These are phyloP conservation scores for Nesidiocoris tenuis DNA, from an alignment of 2,888 invertebrate genomes.

Conservation along the genomic window DNA sequence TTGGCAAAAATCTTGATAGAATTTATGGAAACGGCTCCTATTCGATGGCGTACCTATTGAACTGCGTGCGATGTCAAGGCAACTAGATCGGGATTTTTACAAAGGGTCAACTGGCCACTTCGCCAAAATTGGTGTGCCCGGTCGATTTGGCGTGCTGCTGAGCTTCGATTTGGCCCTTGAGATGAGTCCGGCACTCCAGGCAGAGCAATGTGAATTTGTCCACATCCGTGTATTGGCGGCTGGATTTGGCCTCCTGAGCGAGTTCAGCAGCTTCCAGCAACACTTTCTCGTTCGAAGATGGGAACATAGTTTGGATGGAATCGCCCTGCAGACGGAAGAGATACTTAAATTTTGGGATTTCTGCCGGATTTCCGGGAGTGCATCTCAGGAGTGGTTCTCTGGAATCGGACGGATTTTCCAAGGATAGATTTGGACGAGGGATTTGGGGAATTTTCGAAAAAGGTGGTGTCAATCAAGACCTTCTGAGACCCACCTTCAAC, in stretches of 20 bases:
- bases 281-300: slow-evolving; percentile 69
- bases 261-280: slow-evolving; percentile 79
- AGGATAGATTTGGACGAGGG: too few relatives aligned
- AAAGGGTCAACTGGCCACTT: slow-evolving; percentile 58
- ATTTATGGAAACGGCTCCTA: too few relatives aligned
- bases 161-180: slow-evolving; percentile 80
- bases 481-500: slow-evolving; percentile 9
- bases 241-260: slow-evolving; percentile 83
- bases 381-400: too few relatives aligned
- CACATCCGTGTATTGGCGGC: slow-evolving; percentile 87
- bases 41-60: neutral
- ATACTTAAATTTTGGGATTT: too few relatives aligned
- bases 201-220: slow-evolving; percentile 83
- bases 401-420: too few relatives aligned
- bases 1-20: too few relatives aligned
- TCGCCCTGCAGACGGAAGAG: slow-evolving; percentile 62
- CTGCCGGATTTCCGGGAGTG: too few relatives aligned
- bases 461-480: neutral
- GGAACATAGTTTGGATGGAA: slow-evolving; percentile 77
- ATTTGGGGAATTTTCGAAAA: too few relatives aligned
- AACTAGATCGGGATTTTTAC: neutral
- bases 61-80: neutral
- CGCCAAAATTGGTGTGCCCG: slow-evolving; percentile 78
- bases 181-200: slow-evolving; percentile 70
- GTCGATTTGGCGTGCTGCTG: slow-evolving; percentile 82